Evolutionary conservation across 2,888 invertebrate species (phyloP).

Genomic region (Drosophila anceps): DNA sequence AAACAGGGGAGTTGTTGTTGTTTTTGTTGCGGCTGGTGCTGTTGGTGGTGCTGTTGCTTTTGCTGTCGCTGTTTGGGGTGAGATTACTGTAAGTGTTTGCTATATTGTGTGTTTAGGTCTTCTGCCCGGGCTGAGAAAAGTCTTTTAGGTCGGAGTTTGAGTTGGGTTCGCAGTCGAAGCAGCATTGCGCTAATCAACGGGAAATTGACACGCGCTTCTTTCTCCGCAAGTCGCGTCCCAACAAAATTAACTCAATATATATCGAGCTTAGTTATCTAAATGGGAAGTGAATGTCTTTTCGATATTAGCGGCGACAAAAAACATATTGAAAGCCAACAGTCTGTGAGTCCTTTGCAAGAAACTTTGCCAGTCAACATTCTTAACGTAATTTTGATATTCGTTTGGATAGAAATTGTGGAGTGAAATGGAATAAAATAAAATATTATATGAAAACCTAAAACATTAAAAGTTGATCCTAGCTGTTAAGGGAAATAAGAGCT

Average conservation of each 20-base stretch:
- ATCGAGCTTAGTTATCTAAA: conserved; percentile 38
- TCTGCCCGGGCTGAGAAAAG: conserved; percentile 9
- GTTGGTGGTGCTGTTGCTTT: conserved; percentile 15
- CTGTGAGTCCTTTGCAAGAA: not conserved
- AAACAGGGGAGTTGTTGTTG: conserved; percentile 18
- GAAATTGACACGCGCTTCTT: conserved; percentile 60
- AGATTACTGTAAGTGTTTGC: conserved; percentile 42
- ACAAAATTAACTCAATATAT: conserved; percentile 18
- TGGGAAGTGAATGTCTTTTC: conserved; percentile 23
- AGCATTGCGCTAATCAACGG: conserved; percentile 68
- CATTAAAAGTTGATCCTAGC: not conserved
- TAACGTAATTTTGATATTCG: not conserved
- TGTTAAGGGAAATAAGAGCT: not conserved
- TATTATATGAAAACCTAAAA: too few species aligned
- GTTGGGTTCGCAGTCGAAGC: conserved; percentile 33
- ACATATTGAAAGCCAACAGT: conserved; percentile 19
- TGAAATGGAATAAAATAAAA: conserved; percentile 8
- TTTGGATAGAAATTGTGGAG: not conserved
- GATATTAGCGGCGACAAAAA: conserved; percentile 19
- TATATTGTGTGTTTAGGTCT: conserved; percentile 55
- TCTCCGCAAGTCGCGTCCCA: not conserved
- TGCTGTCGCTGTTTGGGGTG: conserved; percentile 33
- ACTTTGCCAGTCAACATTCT: conserved; percentile 9
- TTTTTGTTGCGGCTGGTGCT: conserved; percentile 28
- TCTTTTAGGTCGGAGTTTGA: conserved; percentile 11